Percentiles rank a stretch among this genome's conserved stretches.
phyloP scores from a whole-genome alignment of 2,888 invertebrate genomes.

The Artemia sinica region DNA sequence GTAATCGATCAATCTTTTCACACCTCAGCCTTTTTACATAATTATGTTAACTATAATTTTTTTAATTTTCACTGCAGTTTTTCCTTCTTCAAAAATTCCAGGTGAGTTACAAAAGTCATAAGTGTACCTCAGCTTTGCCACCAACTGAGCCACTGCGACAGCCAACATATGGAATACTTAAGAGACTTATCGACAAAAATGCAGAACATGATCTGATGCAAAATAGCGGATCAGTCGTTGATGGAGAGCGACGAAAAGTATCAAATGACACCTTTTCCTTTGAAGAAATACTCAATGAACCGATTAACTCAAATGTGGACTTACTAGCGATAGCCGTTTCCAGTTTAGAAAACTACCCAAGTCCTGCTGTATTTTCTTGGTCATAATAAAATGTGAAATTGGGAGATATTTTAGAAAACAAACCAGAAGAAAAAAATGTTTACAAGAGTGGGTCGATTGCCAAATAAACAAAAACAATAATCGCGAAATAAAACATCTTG shows the following conservation, averaged over 20 bases:
- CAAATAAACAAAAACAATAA: no score
- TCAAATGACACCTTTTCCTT: background rate
- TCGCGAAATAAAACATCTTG: no score
- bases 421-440: no score
- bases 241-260: background rate
- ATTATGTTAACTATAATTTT: no score
- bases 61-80: no score
- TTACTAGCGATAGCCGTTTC: background rate
- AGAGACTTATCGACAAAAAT: background rate
- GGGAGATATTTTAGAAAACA: no score
- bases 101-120: conserved; percentile 13
- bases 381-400: no score
- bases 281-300: conserved; percentile 11
- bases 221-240: background rate
- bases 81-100: background rate
- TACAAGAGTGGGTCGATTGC: no score
- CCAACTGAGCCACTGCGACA: conserved; percentile 3
- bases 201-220: background rate
- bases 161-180: conserved; percentile 12
- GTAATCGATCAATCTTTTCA: no score
- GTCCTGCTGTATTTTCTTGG: background rate
- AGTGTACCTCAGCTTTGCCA: background rate
- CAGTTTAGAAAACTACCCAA: background rate
- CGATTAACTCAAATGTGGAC: background rate
- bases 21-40: no score